Conservation (phyloP, 2,888 invertebrate genomes). For the Xestia ashworthii region DNA sequence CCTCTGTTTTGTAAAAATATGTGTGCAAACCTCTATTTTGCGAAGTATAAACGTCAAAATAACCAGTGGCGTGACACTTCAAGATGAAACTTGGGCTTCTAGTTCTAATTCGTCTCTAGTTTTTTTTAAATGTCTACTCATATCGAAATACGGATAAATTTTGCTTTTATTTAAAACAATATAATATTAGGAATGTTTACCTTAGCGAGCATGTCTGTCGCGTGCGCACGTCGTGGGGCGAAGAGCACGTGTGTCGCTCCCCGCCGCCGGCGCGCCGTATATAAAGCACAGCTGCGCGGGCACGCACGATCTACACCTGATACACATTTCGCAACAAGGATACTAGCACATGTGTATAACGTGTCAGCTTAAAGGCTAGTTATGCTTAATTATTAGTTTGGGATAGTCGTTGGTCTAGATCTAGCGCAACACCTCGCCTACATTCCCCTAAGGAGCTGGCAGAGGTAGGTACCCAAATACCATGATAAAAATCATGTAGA, state of each 20-base stretch:
- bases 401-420: conserved; percentile 35
- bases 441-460: conserved; percentile 15
- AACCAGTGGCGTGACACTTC: not conserved
- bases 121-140: not conserved
- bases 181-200: conserved; percentile 69
- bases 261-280: conserved; percentile 69
- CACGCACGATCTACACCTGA: conserved; percentile 72
- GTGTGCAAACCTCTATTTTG: not conserved
- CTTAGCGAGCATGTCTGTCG: conserved; percentile 86
- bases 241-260: conserved; percentile 79
- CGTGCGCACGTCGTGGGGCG: conserved; percentile 75
- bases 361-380: conserved; percentile 31
- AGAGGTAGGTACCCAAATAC: not conserved
- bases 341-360: conserved; percentile 61
- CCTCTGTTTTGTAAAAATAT: not conserved
- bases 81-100: not conserved
- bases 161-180: not conserved
- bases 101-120: not conserved
- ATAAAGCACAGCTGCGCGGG: conserved; percentile 70
- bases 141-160: not conserved
- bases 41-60: not conserved
- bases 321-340: conserved; percentile 86
- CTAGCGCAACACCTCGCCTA: conserved; percentile 5
- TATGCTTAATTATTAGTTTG: conserved; percentile 45
- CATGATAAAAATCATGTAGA: not conserved